Base-by-base conservation (phyloP, 2,797 vertebrate species). In the Mastacembelus armatus region DNA sequence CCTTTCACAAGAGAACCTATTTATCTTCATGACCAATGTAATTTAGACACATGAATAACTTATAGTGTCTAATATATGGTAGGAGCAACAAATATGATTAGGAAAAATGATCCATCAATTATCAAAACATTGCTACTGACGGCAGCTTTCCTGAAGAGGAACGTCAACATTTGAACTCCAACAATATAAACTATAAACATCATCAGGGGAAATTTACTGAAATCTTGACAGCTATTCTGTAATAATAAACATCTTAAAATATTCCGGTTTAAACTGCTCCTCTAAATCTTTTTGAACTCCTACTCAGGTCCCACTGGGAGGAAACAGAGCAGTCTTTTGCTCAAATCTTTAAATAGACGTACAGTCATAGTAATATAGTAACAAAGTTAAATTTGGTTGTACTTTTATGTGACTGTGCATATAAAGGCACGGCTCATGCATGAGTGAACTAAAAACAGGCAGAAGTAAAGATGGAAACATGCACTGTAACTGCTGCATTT, bases 161-260 rank as follows among this genome's bases (percentile, higher is more conserved):
- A 52, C 4, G 0, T 19, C 32, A 22, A 66, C 27, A 48, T 32
- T 21, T 56, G 33, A 21, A 36, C 21, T 45, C 47, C 3, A 42
- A 44, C 36, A 48, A 26, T 2, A 5, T 29, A 16, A 47, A 19
- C 36, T 54, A 75, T 61, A 74, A 67, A 82, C 39, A 58, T 56
- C 26, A 49, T 26, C 1, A 2, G 22, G 74, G 67, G 70, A 80
- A 89, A 81, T 61, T 11, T 18, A 58, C 63, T 48, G 30, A 83
- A 77, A 77, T 62, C 60, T 51, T 51, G 35, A 77, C 27, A 38
- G 50, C 40, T 77, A 49, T 83, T 81, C 74, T 49, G 19, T 68
- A 87, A 81, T 59, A 73, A 85, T 78, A 85, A 87, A 85, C 79
- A 76, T 75, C 56, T 75, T 71, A 67, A 77, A 79, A 81, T 84